Evolutionary conservation across 2,113 vertebrate genomes (phyloP), one percentile per base, ranked within the genome.

Genomic region (Pituophis catenifer): DNA sequence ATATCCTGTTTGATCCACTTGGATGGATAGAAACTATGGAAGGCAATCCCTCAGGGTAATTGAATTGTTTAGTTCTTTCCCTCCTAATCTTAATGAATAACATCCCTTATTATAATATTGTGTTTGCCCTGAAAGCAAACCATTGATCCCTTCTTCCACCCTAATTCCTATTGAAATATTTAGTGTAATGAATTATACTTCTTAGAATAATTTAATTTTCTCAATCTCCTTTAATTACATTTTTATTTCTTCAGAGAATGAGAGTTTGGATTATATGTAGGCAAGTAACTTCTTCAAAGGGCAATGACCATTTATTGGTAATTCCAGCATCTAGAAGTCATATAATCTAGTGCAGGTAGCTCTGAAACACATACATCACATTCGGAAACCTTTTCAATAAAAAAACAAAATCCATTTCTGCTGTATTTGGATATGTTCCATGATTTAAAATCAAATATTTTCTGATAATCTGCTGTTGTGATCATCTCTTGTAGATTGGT

Each of bases 281-380:
- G 33, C 0, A 62, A 92, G 93, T 92, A 93, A 26, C 44, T 93
- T 19, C 29, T 93, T 26, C 52, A 95, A 94, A 0, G 85, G 52
- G 89, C 92, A 92, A 88, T n/a, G 85, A 0, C 7, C 5, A 33
- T 21, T 57, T 26, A 26, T 24, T 26, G 70, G 70, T 53, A 17
- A 86, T 50, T 50, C 24, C 21, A 26, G 10, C 6, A 38, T 81
- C n/a, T 81, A 38, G 70, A 33, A 81, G 70, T 81, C 7, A 19
- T 81, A 38, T 81, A 81, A 7, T 19, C 15, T 75, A 38, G 6
- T 33, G n/a, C n/a, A 15, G 70, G 70, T 38, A 33, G n/a, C 15
- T 75, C n/a, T 19, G 15, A 8, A 38, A 38, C 1, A 38, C 15
- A 75, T 8, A 33, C 1, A 75, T 38, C 17, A 75, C n/a, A 19